phyloP scores from a whole-genome alignment of 2,797 vertebrate genomes.

The Sebastes vulpes region DNA sequence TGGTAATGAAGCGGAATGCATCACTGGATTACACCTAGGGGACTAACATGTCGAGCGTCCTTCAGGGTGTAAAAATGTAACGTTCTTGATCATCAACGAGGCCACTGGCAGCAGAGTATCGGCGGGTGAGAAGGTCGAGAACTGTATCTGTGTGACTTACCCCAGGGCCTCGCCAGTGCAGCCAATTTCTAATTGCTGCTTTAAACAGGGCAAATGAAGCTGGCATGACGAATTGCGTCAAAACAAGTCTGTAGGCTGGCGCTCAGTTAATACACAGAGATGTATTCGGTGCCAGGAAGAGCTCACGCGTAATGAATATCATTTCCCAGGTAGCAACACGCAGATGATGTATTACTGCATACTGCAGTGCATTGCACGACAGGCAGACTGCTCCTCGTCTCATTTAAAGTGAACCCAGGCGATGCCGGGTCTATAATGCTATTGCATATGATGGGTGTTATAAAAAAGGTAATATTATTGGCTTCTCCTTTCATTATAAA shows the following conservation, averaged over 20 bases:
- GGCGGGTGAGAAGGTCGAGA: slow-evolving; percentile 65
- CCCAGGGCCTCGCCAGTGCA: slow-evolving; percentile 68
- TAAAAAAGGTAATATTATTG: background rate
- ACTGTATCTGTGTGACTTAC: slow-evolving; percentile 74
- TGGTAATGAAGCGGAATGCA: slow-evolving; percentile 78
- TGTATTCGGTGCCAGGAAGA: slow-evolving; percentile 64
- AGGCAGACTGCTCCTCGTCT: slow-evolving; percentile 29
- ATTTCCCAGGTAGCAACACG: slow-evolving; percentile 69
- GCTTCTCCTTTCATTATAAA: slow-evolving; percentile 43
- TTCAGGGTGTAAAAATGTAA: slow-evolving; percentile 68
- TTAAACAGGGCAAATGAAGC: slow-evolving; percentile 81
- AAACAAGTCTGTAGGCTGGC: slow-evolving; percentile 75
- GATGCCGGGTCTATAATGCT: background rate
- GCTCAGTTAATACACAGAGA: slow-evolving; percentile 68
- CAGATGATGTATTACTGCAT: slow-evolving; percentile 58
- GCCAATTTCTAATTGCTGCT: slow-evolving; percentile 77
- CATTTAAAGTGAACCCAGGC: slow-evolving; percentile 44
- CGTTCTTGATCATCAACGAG: slow-evolving; percentile 67
- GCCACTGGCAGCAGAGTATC: slow-evolving; percentile 46
- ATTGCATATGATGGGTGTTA: slow-evolving; percentile 3
- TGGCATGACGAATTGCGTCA: slow-evolving; percentile 81
- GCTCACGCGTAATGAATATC: slow-evolving; percentile 62
- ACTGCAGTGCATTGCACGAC: slow-evolving; percentile 31
- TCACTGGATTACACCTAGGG: slow-evolving; percentile 65
- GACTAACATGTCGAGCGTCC: slow-evolving; percentile 62